phyloP scores from a whole-genome alignment of 2,113 vertebrate species.

The Acanthisitta chloris region DNA sequence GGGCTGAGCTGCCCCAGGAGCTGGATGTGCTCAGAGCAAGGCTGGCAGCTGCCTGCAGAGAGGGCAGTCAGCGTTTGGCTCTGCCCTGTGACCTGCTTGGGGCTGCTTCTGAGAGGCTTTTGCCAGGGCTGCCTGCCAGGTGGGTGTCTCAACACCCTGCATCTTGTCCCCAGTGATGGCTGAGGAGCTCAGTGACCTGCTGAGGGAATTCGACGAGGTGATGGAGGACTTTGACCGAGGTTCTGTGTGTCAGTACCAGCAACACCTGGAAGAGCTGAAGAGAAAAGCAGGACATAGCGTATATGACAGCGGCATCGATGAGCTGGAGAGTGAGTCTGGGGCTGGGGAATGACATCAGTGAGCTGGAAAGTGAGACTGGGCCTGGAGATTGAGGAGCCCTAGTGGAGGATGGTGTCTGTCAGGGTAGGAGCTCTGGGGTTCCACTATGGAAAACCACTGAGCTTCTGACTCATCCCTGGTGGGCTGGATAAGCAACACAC shows the following conservation, averaged over 20 bases:
- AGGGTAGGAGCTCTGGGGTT: not conserved
- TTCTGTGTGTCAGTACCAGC: not conserved
- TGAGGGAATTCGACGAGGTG: constrained; percentile 49
- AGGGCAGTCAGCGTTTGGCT: not conserved
- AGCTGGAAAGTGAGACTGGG: not conserved
- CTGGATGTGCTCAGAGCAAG: fast-evolving
- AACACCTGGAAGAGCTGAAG: constrained; percentile 56
- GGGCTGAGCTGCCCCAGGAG: not conserved
- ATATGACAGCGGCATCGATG: constrained; percentile 42
- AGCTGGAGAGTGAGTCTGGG: constrained; percentile 15
- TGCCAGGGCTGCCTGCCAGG: not conserved
- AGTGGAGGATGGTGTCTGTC: not conserved
- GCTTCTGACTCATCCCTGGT: not conserved
- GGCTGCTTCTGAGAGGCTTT: not conserved
- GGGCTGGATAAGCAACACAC: not conserved
- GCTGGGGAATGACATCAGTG: not conserved
- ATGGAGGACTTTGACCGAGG: constrained; percentile 37
- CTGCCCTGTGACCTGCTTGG: not conserved
- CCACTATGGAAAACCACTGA: fast-evolving
- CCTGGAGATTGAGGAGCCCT: not conserved
- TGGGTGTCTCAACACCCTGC: fast-evolving
- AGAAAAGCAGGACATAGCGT: not conserved
- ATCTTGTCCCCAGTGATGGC: not conserved
- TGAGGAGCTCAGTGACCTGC: constrained; percentile 19
- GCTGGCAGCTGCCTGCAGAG: not conserved